phyloP scores from a whole-genome alignment of 2,113 vertebrate genomes.

The Pseudopodoces humilis region DNA sequence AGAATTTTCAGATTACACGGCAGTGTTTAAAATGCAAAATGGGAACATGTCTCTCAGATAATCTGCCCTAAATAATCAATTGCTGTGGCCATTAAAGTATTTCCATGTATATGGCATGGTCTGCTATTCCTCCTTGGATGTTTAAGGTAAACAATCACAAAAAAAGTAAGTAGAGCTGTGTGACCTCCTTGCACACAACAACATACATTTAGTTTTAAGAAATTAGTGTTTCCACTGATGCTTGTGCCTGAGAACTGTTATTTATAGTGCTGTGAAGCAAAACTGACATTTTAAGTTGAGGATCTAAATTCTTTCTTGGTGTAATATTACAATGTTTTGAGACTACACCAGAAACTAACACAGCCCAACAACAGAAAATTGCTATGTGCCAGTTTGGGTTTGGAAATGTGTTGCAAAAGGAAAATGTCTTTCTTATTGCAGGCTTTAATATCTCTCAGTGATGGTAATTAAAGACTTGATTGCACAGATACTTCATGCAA shows the following conservation, averaged over 20 bases:
- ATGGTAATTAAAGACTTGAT: not conserved
- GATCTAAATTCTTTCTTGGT: not conserved
- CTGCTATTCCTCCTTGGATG: constrained; percentile 44
- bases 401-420: not conserved
- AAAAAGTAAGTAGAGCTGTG: constrained; percentile 12
- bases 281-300: not conserved
- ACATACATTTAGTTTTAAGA: constrained; percentile 35
- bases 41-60: not conserved
- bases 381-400: not conserved
- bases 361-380: not conserved
- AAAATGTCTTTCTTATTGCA: not conserved
- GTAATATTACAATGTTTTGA: not conserved
- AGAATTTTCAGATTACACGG: constrained; percentile 35
- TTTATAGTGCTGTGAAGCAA: not conserved
- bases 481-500: not conserved
- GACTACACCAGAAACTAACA: not conserved
- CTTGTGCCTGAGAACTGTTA: constrained; percentile 30
- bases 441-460: not conserved
- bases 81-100: constrained; percentile 37
- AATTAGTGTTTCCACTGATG: constrained; percentile 7
- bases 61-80: constrained; percentile 54
- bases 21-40: constrained; percentile 51
- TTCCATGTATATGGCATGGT: constrained; percentile 3
- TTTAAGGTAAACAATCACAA: constrained; percentile 58
- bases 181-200: constrained; percentile 34